Percentiles rank a stretch among this genome's conserved stretches.
Evolutionary conservation across 1,140 invertebrate species (phyloP).

Genomic region (Meloidogyne exigua): DNA sequence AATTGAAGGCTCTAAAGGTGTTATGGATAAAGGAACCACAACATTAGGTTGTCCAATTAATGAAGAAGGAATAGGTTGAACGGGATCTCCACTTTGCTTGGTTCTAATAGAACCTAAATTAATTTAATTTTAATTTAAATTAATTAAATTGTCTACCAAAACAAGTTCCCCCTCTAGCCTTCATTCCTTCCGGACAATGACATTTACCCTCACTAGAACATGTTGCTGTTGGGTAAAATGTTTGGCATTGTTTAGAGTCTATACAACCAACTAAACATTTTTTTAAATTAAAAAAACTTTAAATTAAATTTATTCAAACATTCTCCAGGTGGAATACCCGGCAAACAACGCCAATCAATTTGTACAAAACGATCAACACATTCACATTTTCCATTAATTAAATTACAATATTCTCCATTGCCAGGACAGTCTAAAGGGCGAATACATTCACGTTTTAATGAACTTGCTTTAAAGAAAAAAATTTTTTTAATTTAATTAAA

Average conservation of each 20-base stretch:
- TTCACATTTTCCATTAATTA: constrained; percentile 29
- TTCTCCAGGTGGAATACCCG: constrained; percentile 17
- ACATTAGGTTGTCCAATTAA: background rate
- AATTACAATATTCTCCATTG: constrained; percentile 38
- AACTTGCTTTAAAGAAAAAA: constrained; percentile 29
- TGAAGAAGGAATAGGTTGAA: background rate
- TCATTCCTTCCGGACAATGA: constrained; percentile 22
- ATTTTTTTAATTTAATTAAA: too few species aligned
- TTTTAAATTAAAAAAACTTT: background rate
- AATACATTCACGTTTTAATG: constrained; percentile 26
- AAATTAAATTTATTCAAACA: too few species aligned
- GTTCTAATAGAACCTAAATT: background rate
- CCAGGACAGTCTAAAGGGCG: constrained; percentile 30
- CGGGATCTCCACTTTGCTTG: background rate
- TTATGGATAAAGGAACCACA: background rate
- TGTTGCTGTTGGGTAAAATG: constrained; percentile 15
- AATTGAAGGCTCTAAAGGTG: background rate
- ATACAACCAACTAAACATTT: constrained; percentile 18
- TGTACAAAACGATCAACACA: constrained; percentile 34
- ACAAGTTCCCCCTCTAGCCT: constrained; percentile 3
- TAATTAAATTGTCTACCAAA: background rate
- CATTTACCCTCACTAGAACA: constrained; percentile 26
- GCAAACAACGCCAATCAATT: constrained; percentile 23
- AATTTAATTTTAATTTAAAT: too few species aligned
- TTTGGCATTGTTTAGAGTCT: constrained; percentile 14